Evolutionary conservation across 2,888 invertebrate genomes (phyloP).

Genomic region (Tyria jacobaeae): DNA sequence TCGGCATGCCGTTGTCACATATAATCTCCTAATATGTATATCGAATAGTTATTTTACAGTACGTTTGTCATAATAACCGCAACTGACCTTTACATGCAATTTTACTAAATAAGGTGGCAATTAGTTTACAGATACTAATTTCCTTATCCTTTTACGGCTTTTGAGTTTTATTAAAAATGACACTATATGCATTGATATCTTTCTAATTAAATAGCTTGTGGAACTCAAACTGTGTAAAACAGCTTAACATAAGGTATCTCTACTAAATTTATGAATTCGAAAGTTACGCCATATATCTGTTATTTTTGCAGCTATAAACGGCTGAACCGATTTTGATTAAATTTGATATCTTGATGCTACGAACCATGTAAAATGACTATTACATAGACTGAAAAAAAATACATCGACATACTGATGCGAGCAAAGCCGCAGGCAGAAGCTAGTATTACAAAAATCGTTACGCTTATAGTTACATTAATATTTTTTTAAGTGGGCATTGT

Average conservation of each 20-base stretch:
- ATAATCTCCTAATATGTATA: not conserved
- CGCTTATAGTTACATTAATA: too few species aligned
- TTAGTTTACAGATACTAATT: constrained; percentile 15
- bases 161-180: not conserved
- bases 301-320: too few species aligned
- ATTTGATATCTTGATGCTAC: too few species aligned
- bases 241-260: too few species aligned
- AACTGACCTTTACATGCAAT: not conserved
- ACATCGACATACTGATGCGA: too few species aligned
- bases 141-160: not conserved
- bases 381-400: too few species aligned
- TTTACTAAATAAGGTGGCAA: constrained; percentile 11
- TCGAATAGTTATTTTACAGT: not conserved
- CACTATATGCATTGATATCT: constrained; percentile 12
- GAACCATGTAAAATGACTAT: too few species aligned
- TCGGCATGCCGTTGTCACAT: not conserved
- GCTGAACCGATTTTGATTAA: too few species aligned
- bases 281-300: too few species aligned
- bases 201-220: not conserved
- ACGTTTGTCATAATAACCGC: not conserved
- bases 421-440: too few species aligned
- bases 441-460: too few species aligned
- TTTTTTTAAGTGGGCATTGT: not conserved
- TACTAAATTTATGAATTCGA: not conserved
- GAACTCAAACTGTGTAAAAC: not conserved